A percentile compares a stretch with the other conserved stretches of the same genome.
Conservation (phyloP, 2,888 invertebrate species). For the Hirtodrosophila alboralis region DNA sequence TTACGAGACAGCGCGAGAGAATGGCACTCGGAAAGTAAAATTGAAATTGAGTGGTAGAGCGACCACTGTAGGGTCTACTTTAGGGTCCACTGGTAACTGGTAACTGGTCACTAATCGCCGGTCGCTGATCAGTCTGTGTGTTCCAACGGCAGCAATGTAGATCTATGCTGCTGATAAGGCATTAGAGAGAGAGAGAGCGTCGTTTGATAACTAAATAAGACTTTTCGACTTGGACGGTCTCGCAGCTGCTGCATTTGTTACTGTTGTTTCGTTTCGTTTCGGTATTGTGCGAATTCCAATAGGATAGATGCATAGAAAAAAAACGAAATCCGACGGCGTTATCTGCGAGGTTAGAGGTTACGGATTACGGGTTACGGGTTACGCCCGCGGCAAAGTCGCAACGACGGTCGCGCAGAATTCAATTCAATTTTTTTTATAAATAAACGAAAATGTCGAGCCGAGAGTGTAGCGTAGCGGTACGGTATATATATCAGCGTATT, state of each 20-base stretch:
- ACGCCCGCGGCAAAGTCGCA: constrained; percentile 56
- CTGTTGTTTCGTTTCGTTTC: constrained; percentile 6
- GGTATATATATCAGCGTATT: constrained; percentile 30
- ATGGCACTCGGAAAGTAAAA: constrained; percentile 50
- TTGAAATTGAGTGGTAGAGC: constrained; percentile 61
- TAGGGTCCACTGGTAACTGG: too few species aligned
- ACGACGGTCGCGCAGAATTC: constrained; percentile 25
- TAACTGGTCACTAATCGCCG: too few species aligned
- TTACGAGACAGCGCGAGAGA: constrained; percentile 74
- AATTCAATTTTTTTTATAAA: constrained; percentile 25
- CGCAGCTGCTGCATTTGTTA: constrained; percentile 25
- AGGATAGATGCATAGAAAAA: constrained; percentile 10
- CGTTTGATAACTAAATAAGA: constrained; percentile 57
- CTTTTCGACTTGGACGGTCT: constrained; percentile 40
- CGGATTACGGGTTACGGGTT: constrained; percentile 59
- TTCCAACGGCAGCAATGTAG: constrained; percentile 52
- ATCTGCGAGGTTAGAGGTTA: constrained; percentile 60
- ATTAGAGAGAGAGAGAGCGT: constrained; percentile 40
- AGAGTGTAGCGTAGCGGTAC: constrained; percentile 16
- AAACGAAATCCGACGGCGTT: constrained; percentile 42
- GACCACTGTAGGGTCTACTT: constrained; percentile 1
- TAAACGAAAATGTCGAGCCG: too few species aligned
- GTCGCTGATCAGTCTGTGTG: constrained; percentile 38
- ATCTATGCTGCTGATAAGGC: constrained; percentile 68
- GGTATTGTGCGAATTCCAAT: constrained; percentile 14